These are phyloP conservation scores for Pocota personata DNA, from an alignment of 2,888 invertebrate genomes.

Conservation along the genomic window DNA sequence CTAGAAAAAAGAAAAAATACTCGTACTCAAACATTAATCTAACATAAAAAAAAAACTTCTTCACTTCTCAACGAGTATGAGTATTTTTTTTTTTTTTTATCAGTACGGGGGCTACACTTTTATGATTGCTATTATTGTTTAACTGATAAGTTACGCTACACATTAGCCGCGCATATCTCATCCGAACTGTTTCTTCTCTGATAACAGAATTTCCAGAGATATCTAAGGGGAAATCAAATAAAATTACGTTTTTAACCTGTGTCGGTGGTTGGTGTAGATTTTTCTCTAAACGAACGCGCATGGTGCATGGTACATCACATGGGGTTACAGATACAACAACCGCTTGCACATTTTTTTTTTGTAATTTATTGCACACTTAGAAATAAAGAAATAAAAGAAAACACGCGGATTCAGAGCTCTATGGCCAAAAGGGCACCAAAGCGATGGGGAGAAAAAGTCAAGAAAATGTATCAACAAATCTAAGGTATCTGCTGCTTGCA, in stretches of 20 bases:
- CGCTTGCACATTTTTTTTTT: conserved; percentile 21
- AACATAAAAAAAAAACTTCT: conserved; percentile 7
- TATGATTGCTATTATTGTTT: conserved; percentile 52
- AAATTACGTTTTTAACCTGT: conserved; percentile 38
- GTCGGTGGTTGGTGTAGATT: conserved; percentile 19
- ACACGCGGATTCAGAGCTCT: conserved; percentile 30
- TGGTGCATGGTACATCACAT: conserved; percentile 42
- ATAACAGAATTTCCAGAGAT: conserved; percentile 47
- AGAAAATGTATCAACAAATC: conserved; percentile 61
- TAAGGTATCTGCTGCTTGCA: conserved; percentile 41
- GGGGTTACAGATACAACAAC: conserved; percentile 26
- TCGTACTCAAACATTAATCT: conserved; percentile 33
- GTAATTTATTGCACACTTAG: neutral
- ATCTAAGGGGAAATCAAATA: conserved; percentile 29
- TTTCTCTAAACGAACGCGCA: conserved; percentile 1
- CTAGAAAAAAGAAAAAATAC: neutral
- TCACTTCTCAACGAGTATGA: neutral
- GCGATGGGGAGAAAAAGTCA: conserved; percentile 24
- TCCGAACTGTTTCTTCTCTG: conserved; percentile 42
- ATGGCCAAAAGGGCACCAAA: neutral
- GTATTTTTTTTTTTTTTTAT: conserved; percentile 33
- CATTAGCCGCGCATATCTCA: conserved; percentile 61
- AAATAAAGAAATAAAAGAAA: neutral
- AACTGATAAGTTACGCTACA: conserved; percentile 64
- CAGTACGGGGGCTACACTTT: conserved; percentile 63